A percentile compares a stretch with the other conserved stretches of the same genome.
phyloP scores from a whole-genome alignment of 2,888 invertebrate genomes.

The Panzeria rudis region DNA sequence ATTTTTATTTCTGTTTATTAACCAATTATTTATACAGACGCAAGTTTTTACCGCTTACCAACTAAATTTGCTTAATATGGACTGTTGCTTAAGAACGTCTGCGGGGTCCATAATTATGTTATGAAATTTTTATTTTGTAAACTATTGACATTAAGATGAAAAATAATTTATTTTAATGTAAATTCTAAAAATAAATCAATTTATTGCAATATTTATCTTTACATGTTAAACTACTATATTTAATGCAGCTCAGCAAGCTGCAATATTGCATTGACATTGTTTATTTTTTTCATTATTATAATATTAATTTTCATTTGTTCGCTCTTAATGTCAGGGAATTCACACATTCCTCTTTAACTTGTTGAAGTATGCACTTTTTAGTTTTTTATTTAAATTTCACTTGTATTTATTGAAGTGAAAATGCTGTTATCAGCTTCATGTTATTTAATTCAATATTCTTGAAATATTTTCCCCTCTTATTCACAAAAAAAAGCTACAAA shows the following conservation, averaged over 20 bases:
- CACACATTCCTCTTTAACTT: constrained; percentile 34
- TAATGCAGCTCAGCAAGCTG: background rate
- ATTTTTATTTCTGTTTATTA: too few species aligned
- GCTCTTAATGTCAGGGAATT: constrained; percentile 34
- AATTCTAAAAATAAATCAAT: too few species aligned
- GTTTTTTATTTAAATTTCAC: constrained; percentile 24
- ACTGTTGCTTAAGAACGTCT: too few species aligned
- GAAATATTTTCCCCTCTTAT: background rate
- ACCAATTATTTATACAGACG: too few species aligned
- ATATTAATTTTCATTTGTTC: background rate
- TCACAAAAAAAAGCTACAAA: background rate
- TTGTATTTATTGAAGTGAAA: constrained; percentile 44
- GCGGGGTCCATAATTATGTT: too few species aligned
- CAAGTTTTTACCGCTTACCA: too few species aligned
- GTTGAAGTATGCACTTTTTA: constrained; percentile 42
- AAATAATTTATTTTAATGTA: too few species aligned
- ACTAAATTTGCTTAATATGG: too few species aligned
- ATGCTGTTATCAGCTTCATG: constrained; percentile 57
- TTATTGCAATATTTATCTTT: too few species aligned
- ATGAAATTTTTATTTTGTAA: too few species aligned
- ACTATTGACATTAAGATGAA: too few species aligned
- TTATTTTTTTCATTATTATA: background rate
- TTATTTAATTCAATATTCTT: constrained; percentile 53
- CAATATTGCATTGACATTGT: constrained; percentile 14
- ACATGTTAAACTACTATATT: background rate